These are phyloP conservation scores for Phymorhynchus buccinoides DNA, from an alignment of 1,140 invertebrate genomes.

Conservation along the genomic window DNA sequence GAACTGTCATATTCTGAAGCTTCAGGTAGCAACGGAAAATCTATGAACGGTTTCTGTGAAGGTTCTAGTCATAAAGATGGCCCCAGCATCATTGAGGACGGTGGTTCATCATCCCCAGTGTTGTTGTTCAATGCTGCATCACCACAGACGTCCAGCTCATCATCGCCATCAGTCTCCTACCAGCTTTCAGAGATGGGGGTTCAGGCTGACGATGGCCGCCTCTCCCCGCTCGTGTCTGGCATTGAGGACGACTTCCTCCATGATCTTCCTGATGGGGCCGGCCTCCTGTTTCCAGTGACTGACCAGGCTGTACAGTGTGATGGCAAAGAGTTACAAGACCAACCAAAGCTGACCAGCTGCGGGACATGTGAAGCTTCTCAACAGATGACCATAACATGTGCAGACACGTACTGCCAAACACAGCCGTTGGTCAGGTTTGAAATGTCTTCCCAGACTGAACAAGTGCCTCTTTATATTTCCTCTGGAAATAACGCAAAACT, in stretches of 20 bases:
- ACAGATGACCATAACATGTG: not conserved
- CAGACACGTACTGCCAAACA: slow-evolving; percentile 20
- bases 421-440: not conserved
- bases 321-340: not conserved
- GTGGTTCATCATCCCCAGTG: not conserved
- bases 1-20: not conserved
- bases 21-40: not conserved
- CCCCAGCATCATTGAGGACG: not conserved
- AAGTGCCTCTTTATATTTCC: not conserved
- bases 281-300: slow-evolving; percentile 48
- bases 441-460: slow-evolving; percentile 26
- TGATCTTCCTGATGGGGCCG: slow-evolving; percentile 35
- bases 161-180: not conserved
- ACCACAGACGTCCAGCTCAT: not conserved
- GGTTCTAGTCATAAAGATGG: not conserved
- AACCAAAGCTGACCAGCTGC: not conserved
- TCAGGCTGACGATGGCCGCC: slow-evolving; percentile 56
- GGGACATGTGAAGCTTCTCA: not conserved
- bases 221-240: slow-evolving; percentile 54
- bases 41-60: not conserved
- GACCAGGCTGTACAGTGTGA: slow-evolving; percentile 54
- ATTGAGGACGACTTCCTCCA: slow-evolving; percentile 30
- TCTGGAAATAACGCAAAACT: not conserved
- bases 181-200: slow-evolving; percentile 17
- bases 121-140: slow-evolving; percentile 8